Evolutionary conservation across 1,140 invertebrate species (phyloP), one percentile per base, ranked within the genome.

Genomic region (Brachionus asplanchnoidis): DNA sequence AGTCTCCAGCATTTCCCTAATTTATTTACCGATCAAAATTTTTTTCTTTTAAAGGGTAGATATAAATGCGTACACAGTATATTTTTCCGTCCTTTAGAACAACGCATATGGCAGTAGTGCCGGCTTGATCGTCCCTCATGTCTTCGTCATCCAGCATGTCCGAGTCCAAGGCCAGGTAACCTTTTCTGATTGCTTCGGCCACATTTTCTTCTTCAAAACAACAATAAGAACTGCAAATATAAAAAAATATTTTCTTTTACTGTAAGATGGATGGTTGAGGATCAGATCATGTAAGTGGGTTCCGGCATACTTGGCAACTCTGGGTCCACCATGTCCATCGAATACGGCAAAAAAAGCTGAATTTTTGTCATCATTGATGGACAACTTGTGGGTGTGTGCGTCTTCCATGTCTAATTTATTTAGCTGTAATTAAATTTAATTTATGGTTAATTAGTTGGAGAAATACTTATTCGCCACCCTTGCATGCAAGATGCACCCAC

Each of bases 401-500:
- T 99, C 97, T 92, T 99, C 97, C 97, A 99, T 99, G 86, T 88
- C 90, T 90, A 60, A 60, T 85, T 85, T 83, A 26, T 23, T 28
- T 84, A 83, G 56, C 1, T 6, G 32, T 7, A 36, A 36, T 36
- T 36, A 36, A 7, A 36, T 36, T 36, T 36, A 36, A 7, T 36
- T 36, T 36, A 36, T 36, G 32, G 32, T 36, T 36, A 36, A 36
- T 36, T 36, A 7, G 32, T 36, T 36, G 7, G 7, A 20, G 17
- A 7, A 60, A 9, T 89, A 89, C 95, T 95, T 56, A 97, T 94
- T 85, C 97, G 90, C 97, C 97, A 99, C 90, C 97, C 97, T 91
- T 99, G 97, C 96, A 99, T 99, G 88, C 94, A 97, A 11, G 95
- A 97, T 1, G 95, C 95, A 6, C 95, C 97, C 6, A 98, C 94